Conservation (phyloP, 2,113 vertebrate genomes). For the Mesocricetus auratus region DNA sequence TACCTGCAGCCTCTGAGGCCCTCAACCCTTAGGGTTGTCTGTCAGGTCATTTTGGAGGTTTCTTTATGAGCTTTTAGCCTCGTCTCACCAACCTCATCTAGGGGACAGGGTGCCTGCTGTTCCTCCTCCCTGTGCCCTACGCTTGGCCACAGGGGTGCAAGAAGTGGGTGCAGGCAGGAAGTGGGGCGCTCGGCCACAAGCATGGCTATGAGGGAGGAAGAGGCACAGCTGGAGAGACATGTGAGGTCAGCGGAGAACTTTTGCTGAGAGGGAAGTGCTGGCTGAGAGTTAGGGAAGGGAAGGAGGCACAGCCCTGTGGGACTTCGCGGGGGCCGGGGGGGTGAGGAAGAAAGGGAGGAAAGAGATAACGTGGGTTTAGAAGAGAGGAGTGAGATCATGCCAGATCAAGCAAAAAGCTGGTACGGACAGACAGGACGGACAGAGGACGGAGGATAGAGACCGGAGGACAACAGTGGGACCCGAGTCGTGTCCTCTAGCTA, state of each 20-base stretch:
- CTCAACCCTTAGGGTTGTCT: neutral
- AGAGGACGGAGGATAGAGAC: too few relatives aligned
- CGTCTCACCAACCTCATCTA: neutral
- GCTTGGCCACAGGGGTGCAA: neutral
- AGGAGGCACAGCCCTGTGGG: neutral
- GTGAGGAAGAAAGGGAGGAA: neutral
- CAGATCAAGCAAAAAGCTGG: neutral
- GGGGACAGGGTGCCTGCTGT: neutral
- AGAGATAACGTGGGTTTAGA: neutral
- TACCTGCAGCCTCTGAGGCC: neutral
- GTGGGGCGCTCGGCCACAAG: neutral
- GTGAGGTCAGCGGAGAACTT: neutral
- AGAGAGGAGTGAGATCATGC: neutral
- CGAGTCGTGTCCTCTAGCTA: neutral
- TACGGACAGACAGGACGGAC: too few relatives aligned
- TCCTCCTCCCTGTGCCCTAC: neutral
- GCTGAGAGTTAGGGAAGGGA: neutral
- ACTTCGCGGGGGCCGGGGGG: accelerated
- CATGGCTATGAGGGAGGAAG: neutral
- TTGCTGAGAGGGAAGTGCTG: neutral
- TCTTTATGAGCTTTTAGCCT: neutral
- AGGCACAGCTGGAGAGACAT: neutral
- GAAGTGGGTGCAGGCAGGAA: neutral
- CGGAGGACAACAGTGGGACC: neutral
- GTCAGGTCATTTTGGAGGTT: neutral